phyloP scores from a whole-genome alignment of 2,888 invertebrate genomes.

The Lycia hirtaria region DNA sequence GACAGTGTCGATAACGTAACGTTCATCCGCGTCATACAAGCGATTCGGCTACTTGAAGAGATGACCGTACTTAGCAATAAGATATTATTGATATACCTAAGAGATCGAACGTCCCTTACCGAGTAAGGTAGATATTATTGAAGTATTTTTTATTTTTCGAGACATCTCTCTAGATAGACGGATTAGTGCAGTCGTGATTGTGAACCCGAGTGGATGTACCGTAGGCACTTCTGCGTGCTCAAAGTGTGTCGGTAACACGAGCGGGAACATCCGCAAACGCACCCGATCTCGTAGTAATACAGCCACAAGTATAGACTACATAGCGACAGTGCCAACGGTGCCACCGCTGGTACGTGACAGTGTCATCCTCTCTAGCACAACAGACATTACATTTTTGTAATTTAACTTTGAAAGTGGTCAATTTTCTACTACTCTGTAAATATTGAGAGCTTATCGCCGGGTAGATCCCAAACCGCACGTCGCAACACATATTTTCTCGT shows the following conservation, averaged over 20 bases:
- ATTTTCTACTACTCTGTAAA: conserved; percentile 84
- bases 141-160: conserved; percentile 78
- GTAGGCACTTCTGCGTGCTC: conserved; percentile 34
- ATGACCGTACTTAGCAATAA: conserved; percentile 82
- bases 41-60: conserved; percentile 75
- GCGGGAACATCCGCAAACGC: background rate
- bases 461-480: conserved; percentile 78
- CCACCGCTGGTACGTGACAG: conserved; percentile 51
- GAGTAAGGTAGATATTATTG: conserved; percentile 84
- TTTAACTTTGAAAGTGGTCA: conserved; percentile 82
- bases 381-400: conserved; percentile 79
- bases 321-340: conserved; percentile 6
- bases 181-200: conserved; percentile 50
- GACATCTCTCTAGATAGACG: conserved; percentile 72
- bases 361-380: conserved; percentile 79
- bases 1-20: conserved; percentile 58
- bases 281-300: background rate
- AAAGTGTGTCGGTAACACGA: background rate
- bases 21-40: conserved; percentile 64
- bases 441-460: conserved; percentile 83
- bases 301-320: no score
- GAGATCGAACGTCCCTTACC: conserved; percentile 85
- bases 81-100: conserved; percentile 82
- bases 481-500: conserved; percentile 74
- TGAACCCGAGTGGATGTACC: conserved; percentile 31